Percentiles rank a stretch among this genome's conserved stretches.
Evolutionary conservation across 2,113 vertebrate species (phyloP).

Genomic region (Synchiropus splendidus): DNA sequence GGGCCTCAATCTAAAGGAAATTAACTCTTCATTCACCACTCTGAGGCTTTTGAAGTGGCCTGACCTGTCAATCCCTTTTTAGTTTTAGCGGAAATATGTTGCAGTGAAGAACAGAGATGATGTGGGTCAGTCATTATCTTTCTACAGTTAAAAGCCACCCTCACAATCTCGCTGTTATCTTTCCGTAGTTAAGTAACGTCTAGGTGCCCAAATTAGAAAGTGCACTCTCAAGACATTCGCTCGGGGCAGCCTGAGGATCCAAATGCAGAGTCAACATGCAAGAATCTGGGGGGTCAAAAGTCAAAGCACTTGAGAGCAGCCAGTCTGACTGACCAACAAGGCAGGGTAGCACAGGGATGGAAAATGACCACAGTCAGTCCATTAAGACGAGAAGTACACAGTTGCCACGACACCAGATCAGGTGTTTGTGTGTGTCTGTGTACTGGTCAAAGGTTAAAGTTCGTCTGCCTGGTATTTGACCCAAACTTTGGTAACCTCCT

Average conservation of each 20-base stretch:
- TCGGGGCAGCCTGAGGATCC: slow-evolving; percentile 20
- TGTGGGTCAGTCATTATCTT: too few relatives aligned
- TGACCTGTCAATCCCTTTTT: slow-evolving; percentile 32
- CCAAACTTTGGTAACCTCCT: slow-evolving; percentile 1
- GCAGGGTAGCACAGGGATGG: slow-evolving; percentile 11
- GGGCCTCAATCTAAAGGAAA: slow-evolving; percentile 53
- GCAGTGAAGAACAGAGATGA: too few relatives aligned
- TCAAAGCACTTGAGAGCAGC: slow-evolving; percentile 25
- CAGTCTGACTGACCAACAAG: slow-evolving; percentile 7
- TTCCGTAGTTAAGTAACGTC: not conserved
- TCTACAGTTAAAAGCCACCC: too few relatives aligned
- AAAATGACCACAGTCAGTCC: slow-evolving; percentile 16
- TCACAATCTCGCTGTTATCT: too few relatives aligned
- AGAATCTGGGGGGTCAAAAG: slow-evolving; percentile 35
- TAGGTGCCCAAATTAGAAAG: slow-evolving; percentile 14
- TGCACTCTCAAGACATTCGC: slow-evolving; percentile 16
- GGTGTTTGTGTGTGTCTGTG: slow-evolving; percentile 14
- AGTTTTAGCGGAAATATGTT: slow-evolving; percentile 12
- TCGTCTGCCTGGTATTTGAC: slow-evolving; percentile 24
- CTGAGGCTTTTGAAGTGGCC: slow-evolving; percentile 39
- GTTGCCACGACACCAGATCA: slow-evolving; percentile 21
- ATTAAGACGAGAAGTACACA: slow-evolving; percentile 20
- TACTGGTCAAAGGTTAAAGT: slow-evolving; percentile 24
- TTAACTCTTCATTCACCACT: slow-evolving; percentile 45
- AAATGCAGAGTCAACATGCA: slow-evolving; percentile 1